These are phyloP conservation scores for Alosa sapidissima DNA, from an alignment of 2,797 vertebrate genomes.

Conservation along the genomic window DNA sequence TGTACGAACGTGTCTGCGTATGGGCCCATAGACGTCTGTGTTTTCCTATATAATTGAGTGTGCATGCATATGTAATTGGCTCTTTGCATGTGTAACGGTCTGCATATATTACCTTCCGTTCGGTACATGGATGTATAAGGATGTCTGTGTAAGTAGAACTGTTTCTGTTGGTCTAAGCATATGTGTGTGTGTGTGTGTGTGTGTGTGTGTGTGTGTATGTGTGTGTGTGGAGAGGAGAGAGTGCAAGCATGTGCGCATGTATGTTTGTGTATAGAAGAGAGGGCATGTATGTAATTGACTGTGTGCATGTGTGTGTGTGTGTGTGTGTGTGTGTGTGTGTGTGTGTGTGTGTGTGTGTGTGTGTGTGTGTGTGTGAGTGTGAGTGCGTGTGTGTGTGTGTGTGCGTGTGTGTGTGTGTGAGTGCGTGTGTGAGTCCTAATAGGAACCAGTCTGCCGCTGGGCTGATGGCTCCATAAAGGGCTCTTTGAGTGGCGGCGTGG, in stretches of 20 bases:
- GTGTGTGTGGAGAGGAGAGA: not conserved
- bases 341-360: slow-evolving; percentile 40
- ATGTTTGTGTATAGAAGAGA: not conserved
- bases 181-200: slow-evolving; percentile 10
- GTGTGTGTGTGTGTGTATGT: not conserved
- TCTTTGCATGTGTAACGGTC: not conserved
- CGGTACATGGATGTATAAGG: not conserved
- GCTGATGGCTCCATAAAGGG: slow-evolving; percentile 77
- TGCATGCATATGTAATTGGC: slow-evolving; percentile 1
- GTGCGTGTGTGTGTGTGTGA: slow-evolving; percentile 39
- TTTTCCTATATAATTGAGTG: slow-evolving; percentile 18
- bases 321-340: slow-evolving; percentile 28
- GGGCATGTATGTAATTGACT: slow-evolving; percentile 6
- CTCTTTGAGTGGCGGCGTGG: slow-evolving; percentile 75
- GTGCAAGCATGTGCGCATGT: not conserved
- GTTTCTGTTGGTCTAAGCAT: slow-evolving; percentile 1
- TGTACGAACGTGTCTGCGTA: not conserved
- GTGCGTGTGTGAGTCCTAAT: slow-evolving; percentile 65
- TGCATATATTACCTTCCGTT: not conserved
- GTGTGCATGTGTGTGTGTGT: slow-evolving; percentile 31
- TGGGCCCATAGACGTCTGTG: not conserved
- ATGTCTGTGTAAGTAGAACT: not conserved
- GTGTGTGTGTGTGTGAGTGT: slow-evolving; percentile 44
- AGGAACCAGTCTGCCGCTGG: slow-evolving; percentile 68
- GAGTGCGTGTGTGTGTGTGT: not conserved